Evolutionary conservation across 53 echinoderm and acorn worm species (phyloP), one percentile per base, ranked within the genome.

Genomic region (Echinarachnius parma): DNA sequence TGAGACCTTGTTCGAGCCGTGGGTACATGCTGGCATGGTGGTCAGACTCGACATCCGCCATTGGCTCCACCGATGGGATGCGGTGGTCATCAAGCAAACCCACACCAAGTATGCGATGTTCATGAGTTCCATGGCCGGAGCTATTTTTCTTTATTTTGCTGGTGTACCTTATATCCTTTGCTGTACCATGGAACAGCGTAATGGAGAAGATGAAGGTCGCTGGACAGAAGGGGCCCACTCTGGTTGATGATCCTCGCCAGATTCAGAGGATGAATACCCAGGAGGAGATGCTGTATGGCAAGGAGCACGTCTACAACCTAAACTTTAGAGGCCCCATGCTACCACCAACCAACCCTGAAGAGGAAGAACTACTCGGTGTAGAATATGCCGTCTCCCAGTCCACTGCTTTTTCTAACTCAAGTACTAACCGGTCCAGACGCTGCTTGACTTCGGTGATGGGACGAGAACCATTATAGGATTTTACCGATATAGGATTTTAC

Each of bases 101-200:
- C 57, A 57, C 14, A 5, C 57, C 9, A 57, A 57, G 57, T 57
- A 57, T 57, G 57, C 28, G 9, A 2, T 15, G 2, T 57, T 57
- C 21, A 57, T 57, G 57, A 57, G 4, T 5, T 11, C 20, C 53
- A 21, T 53, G 7, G 14, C 24, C 21, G 24, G 53, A 53, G 24
- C 53, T 21, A 18, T 9, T 50, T 50, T 50, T 50, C 19, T 18
- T 50, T 50, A 4, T 50, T 50, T 18, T 19, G 13, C 20, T 50
- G 83, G 83, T 75, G 1, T 83, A 83, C 45, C 83, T 83, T 29
- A 83, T 83, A 56, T 77, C 83, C 57, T 83, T 83, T 57, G 82
- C 76, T 15, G 76, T 82, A 2, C 75, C 75, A 23, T 76, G 82
- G 82, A 82, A 82, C 31, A 52, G n/a, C 28, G 35, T 52, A 4